Percentiles rank a stretch among this genome's conserved stretches.
These are phyloP conservation scores for Pteropus rufus DNA, from an alignment of 2,797 vertebrate species.

Conservation along the genomic window DNA sequence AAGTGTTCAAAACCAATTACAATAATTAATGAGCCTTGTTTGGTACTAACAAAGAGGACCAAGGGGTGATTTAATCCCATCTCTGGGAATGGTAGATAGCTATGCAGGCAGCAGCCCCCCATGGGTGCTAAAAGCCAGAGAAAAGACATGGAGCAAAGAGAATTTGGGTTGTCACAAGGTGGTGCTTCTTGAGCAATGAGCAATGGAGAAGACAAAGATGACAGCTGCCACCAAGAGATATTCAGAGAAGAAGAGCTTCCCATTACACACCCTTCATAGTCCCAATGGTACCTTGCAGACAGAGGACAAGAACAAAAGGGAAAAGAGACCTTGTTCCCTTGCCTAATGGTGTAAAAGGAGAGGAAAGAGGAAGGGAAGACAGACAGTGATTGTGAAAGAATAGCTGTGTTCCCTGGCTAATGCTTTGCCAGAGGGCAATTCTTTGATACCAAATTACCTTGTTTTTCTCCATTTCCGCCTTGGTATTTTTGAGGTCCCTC, in stretches of 20 bases:
- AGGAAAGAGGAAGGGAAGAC: background rate
- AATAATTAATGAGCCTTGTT: background rate
- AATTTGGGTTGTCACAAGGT: background rate
- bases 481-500: background rate
- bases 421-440: background rate
- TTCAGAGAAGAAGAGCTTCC: background rate
- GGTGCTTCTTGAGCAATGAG: background rate
- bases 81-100: background rate
- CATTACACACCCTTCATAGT: background rate
- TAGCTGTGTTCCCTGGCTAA: background rate
- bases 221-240: background rate
- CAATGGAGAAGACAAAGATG: background rate
- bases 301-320: too few relatives aligned
- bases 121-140: background rate
- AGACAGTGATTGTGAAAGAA: background rate
- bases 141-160: background rate
- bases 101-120: background rate
- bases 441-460: background rate
- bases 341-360: background rate
- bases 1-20: background rate
- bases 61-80: background rate
- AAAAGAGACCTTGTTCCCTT: background rate
- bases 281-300: accelerated
- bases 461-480: background rate
- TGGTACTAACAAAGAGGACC: background rate